phyloP scores from a whole-genome alignment of 2,113 vertebrate species.

The Syrrhaptes paradoxus region DNA sequence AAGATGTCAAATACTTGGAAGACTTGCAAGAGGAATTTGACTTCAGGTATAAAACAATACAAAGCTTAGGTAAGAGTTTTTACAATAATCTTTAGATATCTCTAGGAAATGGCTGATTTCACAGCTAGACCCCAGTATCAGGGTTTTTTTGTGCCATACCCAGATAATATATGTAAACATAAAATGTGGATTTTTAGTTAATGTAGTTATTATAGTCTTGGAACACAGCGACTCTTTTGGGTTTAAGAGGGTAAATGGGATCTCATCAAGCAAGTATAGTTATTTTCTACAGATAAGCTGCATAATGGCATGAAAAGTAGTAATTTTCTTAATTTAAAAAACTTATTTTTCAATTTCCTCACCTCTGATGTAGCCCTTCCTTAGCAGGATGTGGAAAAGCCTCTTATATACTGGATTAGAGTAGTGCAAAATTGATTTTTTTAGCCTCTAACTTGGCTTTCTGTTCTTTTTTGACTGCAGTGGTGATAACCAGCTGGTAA shows the following conservation, averaged over 20 bases:
- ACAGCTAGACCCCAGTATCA: background rate
- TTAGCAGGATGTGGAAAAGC: background rate
- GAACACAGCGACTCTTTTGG: background rate
- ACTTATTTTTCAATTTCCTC: background rate
- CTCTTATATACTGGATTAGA: background rate
- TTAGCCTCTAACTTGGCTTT: constrained; percentile 8
- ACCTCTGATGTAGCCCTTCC: background rate
- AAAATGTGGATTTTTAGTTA: background rate
- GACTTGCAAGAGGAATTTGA: constrained; percentile 98
- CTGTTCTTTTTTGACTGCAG: constrained; percentile 39
- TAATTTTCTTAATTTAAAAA: background rate
- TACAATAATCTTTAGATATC: background rate
- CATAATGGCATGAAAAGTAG: background rate
- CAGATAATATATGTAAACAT: background rate
- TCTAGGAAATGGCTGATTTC: background rate
- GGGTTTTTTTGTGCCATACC: background rate
- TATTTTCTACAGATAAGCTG: background rate
- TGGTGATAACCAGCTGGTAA: constrained; percentile 29
- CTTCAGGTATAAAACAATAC: constrained; percentile 95
- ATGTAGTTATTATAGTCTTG: background rate
- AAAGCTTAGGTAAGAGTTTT: constrained; percentile 87
- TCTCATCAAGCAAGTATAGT: background rate
- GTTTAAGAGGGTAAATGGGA: background rate
- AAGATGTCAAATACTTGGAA: constrained; percentile 93
- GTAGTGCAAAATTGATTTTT: background rate